A percentile compares a stretch with the other conserved stretches of the same genome.
These are phyloP conservation scores for Ailurus styani DNA, from an alignment of 2,113 vertebrate genomes.

Conservation along the genomic window DNA sequence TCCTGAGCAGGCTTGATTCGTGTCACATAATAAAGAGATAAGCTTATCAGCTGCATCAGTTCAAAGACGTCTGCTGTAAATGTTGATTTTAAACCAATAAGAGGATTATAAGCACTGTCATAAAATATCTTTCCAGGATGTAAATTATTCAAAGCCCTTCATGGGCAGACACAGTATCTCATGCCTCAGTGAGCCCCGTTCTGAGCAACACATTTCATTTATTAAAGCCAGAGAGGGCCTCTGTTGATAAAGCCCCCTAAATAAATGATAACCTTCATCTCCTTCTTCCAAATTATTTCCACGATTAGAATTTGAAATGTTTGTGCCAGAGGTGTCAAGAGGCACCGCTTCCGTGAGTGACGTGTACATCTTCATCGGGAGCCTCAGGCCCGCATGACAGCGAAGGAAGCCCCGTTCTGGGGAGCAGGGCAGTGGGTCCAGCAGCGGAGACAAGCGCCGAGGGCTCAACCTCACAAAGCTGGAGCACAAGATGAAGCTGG, in stretches of 20 bases:
- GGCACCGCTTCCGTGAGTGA: background rate
- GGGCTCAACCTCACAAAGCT: background rate
- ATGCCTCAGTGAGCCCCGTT: slow-evolving; percentile 45
- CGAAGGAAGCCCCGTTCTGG: background rate
- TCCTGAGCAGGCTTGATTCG: background rate
- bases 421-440: background rate
- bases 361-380: background rate
- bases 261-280: slow-evolving; percentile 67
- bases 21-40: slow-evolving; percentile 65
- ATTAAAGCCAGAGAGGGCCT: slow-evolving; percentile 55
- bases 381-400: accelerated
- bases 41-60: slow-evolving; percentile 45
- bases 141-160: slow-evolving; percentile 67
- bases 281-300: slow-evolving; percentile 71
- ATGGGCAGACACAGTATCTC: slow-evolving; percentile 25
- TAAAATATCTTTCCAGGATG: slow-evolving; percentile 59
- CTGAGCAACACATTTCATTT: slow-evolving; percentile 29
- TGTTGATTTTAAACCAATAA: slow-evolving; percentile 56
- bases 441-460: background rate
- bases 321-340: background rate
- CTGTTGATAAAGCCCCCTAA: slow-evolving; percentile 64
- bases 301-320: slow-evolving; percentile 66
- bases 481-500: background rate
- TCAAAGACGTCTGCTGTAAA: slow-evolving; percentile 63
- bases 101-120: slow-evolving; percentile 59